Percentiles rank a stretch among this genome's conserved stretches.
Evolutionary conservation across 2,888 invertebrate species (phyloP).

Genomic region (Lasioglossum malachurum): DNA sequence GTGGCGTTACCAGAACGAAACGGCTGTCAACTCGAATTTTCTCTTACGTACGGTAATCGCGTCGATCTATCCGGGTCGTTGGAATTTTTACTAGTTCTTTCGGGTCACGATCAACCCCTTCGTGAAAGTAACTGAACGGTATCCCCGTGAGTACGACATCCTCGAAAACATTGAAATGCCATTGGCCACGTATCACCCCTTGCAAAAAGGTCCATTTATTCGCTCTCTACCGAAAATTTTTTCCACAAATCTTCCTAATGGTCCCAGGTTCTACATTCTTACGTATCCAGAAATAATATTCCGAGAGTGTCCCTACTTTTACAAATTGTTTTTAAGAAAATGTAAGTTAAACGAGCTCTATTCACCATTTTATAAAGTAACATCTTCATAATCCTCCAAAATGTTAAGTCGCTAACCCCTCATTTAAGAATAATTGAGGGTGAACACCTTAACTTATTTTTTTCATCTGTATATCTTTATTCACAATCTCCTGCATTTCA

Average conservation of each 20-base stretch:
- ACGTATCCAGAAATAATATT: neutral
- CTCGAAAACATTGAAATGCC: slow-evolving; percentile 67
- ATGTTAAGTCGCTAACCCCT: no score
- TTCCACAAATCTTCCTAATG: neutral
- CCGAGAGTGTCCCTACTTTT: neutral
- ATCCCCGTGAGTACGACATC: slow-evolving; percentile 26
- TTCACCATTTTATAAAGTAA: neutral
- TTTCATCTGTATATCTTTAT: no score
- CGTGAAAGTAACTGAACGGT: slow-evolving; percentile 9
- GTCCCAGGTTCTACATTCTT: neutral
- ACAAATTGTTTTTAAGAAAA: neutral
- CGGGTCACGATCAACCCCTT: slow-evolving; percentile 23
- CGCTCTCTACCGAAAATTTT: neutral
- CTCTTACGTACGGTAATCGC: neutral
- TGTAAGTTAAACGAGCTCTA: neutral
- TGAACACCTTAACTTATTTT: no score
- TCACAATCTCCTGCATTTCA: no score
- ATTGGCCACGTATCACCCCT: slow-evolving; percentile 51
- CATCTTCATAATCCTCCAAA: no score
- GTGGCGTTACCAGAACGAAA: neutral
- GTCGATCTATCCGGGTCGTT: slow-evolving; percentile 25
- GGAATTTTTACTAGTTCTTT: slow-evolving; percentile 19
- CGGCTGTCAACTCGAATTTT: neutral
- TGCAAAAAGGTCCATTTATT: slow-evolving; percentile 30
- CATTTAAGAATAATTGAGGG: no score